These are phyloP conservation scores for Solenodon paradoxus DNA, from an alignment of 2,113 vertebrate species.

Conservation along the genomic window DNA sequence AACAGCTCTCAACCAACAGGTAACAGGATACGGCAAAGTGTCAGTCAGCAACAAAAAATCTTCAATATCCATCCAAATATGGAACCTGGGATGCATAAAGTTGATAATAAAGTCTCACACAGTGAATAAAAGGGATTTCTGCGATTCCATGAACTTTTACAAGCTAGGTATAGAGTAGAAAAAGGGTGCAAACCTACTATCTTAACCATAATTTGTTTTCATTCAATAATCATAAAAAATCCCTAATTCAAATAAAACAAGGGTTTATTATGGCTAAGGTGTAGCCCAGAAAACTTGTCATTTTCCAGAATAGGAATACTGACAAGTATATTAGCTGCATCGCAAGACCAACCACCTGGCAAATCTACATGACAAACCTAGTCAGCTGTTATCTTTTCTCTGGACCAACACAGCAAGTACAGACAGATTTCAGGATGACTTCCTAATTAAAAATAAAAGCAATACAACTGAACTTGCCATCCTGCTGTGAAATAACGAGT, in stretches of 20 bases:
- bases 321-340: background rate
- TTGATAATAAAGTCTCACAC: background rate
- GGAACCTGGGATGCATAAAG: background rate
- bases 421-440: conserved; percentile 65
- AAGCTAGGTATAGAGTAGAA: background rate
- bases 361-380: conserved; percentile 45
- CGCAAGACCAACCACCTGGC: conserved; percentile 43
- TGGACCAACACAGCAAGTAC: conserved; percentile 43
- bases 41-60: background rate
- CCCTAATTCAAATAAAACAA: conserved; percentile 34
- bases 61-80: background rate
- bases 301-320: conserved; percentile 27
- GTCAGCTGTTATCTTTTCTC: conserved; percentile 39
- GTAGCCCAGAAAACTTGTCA: background rate
- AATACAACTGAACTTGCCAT: conserved; percentile 56
- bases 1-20: background rate
- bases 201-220: background rate
- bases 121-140: background rate
- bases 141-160: background rate
- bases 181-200: conserved; percentile 10
- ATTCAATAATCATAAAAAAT: conserved; percentile 27
- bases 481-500: conserved; percentile 53
- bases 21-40: background rate
- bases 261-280: background rate
- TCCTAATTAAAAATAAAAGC: conserved; percentile 68